A percentile compares a stretch with the other conserved stretches of the same genome.
phyloP scores from a whole-genome alignment of 2,888 invertebrate genomes.

The Caradrina kadenii region DNA sequence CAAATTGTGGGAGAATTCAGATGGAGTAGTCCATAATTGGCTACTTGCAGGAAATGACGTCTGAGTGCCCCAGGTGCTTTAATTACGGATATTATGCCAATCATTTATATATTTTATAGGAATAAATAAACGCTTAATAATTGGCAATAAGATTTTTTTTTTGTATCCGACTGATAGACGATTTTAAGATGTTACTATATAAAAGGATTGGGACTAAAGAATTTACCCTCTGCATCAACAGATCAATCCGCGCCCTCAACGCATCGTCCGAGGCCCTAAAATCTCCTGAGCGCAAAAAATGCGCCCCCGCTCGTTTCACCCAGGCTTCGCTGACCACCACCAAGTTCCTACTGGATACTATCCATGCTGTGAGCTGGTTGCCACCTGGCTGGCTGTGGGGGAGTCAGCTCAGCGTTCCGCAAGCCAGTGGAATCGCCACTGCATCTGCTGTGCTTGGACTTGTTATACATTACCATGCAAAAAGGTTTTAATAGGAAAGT shows the following conservation, averaged over 20 bases:
- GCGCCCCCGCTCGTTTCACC: conserved; percentile 79
- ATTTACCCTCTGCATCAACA: conserved; percentile 54
- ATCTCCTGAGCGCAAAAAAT: conserved; percentile 73
- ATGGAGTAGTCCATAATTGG: no score
- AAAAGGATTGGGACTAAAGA: no score
- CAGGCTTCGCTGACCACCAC: conserved; percentile 80
- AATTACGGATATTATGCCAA: no score
- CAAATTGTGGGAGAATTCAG: no score
- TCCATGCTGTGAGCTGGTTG: conserved; percentile 95
- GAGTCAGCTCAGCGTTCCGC: conserved; percentile 88
- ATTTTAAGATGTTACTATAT: no score
- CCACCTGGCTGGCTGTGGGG: conserved; percentile 96
- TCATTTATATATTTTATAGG: no score
- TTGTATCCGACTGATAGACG: no score
- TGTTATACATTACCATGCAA: conserved; percentile 81
- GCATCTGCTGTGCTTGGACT: conserved; percentile 78
- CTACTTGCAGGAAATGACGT: no score
- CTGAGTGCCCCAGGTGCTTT: no score
- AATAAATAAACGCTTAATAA: no score
- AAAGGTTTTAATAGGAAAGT: conserved; percentile 64
- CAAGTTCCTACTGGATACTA: conserved; percentile 91
- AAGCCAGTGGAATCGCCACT: conserved; percentile 77
- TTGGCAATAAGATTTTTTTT: no score
- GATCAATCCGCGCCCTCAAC: conserved; percentile 82
- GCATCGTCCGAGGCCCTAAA: conserved; percentile 70